Evolutionary conservation across 1,140 invertebrate species (phyloP), one percentile per base, ranked within the genome.

Genomic region (Pogonognathellus flavescens): DNA sequence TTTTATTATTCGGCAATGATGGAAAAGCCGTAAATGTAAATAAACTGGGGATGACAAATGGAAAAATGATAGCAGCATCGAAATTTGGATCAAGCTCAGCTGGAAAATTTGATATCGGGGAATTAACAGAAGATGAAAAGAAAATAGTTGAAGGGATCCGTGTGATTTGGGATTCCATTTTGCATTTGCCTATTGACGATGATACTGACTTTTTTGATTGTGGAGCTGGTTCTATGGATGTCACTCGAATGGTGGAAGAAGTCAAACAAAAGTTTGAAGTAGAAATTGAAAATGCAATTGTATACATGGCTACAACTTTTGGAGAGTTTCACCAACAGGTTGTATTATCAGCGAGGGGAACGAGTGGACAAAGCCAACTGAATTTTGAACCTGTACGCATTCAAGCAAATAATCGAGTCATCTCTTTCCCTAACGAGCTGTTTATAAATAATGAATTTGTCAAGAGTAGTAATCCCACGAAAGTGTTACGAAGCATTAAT

Each of bases 201-300:
- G 93, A 94, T 0, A 97, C 96, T 0, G 97, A 99, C 90, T 99
- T 99, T 90, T 99, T 99, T 90, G 94, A 94, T 13, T 94, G 93
- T 57, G 98, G 98, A 31, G 98, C 96, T 22, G 96, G 96, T 0
- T 98, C 97, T 11, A 99, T 99, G 97, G 97, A 99, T 90, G 97
- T 99, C 10, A 96, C 98, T 0, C 93, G 97, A 89, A 90, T 98
- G 50, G 94, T 99, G 0, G 98, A 99, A 91, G 97, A 99, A 92
- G 92, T 98, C 0, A 97, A 97, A 90, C 95, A 97, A 83, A 92
- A 95, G 85, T 93, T 95, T 20, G 93, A 93, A 82, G 91, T 97
- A 13, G 93, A 93, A 41, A 90, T 99, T 9, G 94, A 96, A 89
- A 98, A 97, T 90, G 96, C 96, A 89, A 95, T 98, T 87, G 94